Conservation (phyloP, 2,888 invertebrate genomes). For the Xanthostigma xanthostigma region DNA sequence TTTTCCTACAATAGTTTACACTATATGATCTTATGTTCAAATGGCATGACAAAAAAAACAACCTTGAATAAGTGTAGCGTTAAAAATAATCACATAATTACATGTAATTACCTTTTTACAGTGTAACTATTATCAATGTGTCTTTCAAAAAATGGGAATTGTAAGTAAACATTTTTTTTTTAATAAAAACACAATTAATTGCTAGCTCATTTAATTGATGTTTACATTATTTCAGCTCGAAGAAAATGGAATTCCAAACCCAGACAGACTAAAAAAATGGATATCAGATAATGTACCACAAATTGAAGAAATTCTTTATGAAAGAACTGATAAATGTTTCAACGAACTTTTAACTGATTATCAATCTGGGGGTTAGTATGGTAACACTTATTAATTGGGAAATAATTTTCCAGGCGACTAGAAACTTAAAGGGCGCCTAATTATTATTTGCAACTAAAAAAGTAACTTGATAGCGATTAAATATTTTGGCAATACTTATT, state of each 20-base stretch:
- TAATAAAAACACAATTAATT: not conserved
- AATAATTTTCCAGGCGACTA: no score
- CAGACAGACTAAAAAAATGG: conserved; percentile 19
- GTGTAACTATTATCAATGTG: conserved; percentile 17
- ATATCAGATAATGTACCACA: conserved; percentile 18
- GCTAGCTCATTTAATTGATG: not conserved
- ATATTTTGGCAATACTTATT: no score
- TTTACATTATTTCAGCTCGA: conserved; percentile 16
- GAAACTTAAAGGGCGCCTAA: no score
- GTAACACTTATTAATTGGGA: conserved; percentile 5
- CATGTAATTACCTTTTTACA: conserved; percentile 11
- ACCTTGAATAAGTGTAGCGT: no score
- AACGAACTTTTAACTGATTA: conserved; percentile 14
- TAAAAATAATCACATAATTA: no score
- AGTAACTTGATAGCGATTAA: no score
- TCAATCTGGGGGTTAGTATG: conserved; percentile 11
- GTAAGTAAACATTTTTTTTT: conserved; percentile 11
- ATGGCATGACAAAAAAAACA: not conserved
- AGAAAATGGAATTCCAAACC: conserved; percentile 17
- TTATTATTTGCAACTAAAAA: no score
- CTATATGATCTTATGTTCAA: not conserved
- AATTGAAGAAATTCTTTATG: conserved; percentile 15
- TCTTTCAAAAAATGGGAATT: conserved; percentile 15
- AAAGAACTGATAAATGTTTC: conserved; percentile 14
- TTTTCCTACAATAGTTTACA: not conserved